Evolutionary conservation across 2,888 invertebrate species (phyloP).

Genomic region (Platycheirus albimanus): DNA sequence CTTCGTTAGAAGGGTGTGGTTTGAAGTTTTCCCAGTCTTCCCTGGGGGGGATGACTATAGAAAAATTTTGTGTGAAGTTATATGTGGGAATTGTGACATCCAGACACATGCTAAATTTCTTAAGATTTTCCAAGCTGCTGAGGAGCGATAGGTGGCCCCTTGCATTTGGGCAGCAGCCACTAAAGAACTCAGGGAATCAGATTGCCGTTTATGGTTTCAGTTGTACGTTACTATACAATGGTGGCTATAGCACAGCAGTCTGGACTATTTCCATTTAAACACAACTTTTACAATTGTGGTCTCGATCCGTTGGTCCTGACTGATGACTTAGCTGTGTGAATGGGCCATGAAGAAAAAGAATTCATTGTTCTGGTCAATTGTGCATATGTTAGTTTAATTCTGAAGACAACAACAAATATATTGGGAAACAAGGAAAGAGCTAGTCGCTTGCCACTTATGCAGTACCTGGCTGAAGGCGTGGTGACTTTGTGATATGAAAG

Average conservation of each 20-base stretch:
- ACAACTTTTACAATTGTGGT: conserved; percentile 86
- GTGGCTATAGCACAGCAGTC: conserved; percentile 97
- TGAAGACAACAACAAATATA: conserved; percentile 94
- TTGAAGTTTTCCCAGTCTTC: too few relatives aligned
- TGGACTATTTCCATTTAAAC: conserved; percentile 88
- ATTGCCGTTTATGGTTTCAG: conserved; percentile 94
- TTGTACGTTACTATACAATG: conserved; percentile 97
- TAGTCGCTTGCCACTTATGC: conserved; percentile 95
- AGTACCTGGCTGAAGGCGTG: conserved; percentile 97
- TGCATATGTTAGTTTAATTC: conserved; percentile 93
- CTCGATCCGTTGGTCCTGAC: conserved; percentile 95
- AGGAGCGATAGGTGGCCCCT: too few relatives aligned
- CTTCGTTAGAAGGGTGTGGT: too few relatives aligned
- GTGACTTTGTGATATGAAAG: conserved; percentile 97
- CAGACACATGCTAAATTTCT: too few relatives aligned
- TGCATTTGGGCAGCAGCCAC: too few relatives aligned
- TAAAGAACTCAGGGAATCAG: conserved; percentile 93
- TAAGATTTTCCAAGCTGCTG: too few relatives aligned
- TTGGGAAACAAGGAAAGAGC: conserved; percentile 94
- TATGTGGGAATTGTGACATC: too few relatives aligned
- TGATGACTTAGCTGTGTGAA: conserved; percentile 95
- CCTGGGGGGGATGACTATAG: too few relatives aligned
- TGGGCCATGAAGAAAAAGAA: conserved; percentile 99
- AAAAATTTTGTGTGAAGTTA: too few relatives aligned
- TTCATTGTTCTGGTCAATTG: conserved; percentile 95